phyloP scores from a whole-genome alignment of 2,113 vertebrate species.

The Centropus bengalensis region DNA sequence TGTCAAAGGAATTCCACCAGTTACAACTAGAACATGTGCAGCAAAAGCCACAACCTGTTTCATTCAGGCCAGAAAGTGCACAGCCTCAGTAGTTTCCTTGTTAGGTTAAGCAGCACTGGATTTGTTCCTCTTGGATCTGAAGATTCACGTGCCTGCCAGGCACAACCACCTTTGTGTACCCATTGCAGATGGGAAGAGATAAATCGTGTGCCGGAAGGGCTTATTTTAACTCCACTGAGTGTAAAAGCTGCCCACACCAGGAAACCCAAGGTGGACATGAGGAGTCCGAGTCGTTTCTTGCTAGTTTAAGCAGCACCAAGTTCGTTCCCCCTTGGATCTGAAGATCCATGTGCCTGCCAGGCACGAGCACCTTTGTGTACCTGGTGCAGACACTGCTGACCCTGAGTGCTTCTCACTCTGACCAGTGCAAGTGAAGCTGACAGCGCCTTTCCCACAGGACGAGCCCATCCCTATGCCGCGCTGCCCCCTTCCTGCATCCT shows the following conservation, averaged over 20 bases:
- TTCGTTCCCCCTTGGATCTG: accelerated
- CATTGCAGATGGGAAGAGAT: too few species aligned
- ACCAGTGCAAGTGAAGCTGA: neutral
- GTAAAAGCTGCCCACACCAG: too few species aligned
- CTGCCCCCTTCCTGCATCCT: neutral
- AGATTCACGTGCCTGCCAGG: neutral
- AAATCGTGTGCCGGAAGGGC: too few species aligned
- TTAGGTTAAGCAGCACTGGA: neutral
- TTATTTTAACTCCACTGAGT: too few species aligned
- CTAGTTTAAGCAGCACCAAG: neutral
- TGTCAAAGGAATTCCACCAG: neutral
- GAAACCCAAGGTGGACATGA: too few species aligned
- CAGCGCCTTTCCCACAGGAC: neutral
- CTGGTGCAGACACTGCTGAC: neutral
- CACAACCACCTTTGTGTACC: too few species aligned
- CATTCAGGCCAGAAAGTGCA: accelerated
- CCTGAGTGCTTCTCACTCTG: neutral
- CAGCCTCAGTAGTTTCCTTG: neutral
- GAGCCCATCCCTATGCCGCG: neutral
- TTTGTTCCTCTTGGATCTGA: accelerated
- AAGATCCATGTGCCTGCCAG: neutral
- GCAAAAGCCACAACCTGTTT: neutral
- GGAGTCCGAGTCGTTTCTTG: too few species aligned
- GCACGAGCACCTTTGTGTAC: too few species aligned
- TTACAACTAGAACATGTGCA: accelerated